Evolutionary conservation across 2,113 vertebrate genomes (phyloP), one percentile per base, ranked within the genome.

Genomic region (Galeopterus variegatus): DNA sequence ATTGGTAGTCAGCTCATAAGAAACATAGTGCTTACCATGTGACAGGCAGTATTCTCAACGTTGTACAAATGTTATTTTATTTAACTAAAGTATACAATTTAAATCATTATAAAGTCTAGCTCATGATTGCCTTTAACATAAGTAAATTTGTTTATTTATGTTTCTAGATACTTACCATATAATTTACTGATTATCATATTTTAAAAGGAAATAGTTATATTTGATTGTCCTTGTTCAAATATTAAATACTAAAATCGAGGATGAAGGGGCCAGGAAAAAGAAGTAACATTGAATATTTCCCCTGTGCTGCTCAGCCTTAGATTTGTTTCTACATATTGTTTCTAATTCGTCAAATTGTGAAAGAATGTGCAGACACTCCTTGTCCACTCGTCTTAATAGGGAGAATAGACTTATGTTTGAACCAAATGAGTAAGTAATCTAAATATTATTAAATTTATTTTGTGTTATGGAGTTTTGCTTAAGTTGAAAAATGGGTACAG

Each of bases 161-260:
- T 23, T 72, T 90, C 24, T 54, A 13, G 7, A 36, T 62, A 50
- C 28, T 83, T 82, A 31, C 13, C 36, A 6, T 14, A 21, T 64
- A 50, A 19, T 50, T 41, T 81, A 14, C 76, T 18, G 33, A 9
- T 10, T 31, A 26, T 54, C 8, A 14, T 52, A 69, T 58, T 21
- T 54, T 48, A 4, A 79, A 45, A 90, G 24, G 45, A 64, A 87
- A 8, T 69, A 58, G 12, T 31, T 70, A 15, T 6, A 33, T n/a
- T 41, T 81, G 48, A n/a, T n/a, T 75, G 84, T 90, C 28, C 28
- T 65, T 76, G 3, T 58, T 93, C 54, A 91, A 45, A 56, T 65
- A 69, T 56, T 84, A 76, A 85, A 33, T 24, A 18, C 14, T 18
- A 41, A 62, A 52, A 13, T 18, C 45, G 76, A 70, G 54, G 52